phyloP scores from a whole-genome alignment of 37 sponge, comb jelly and placozoan species.

The Axinella damicornis region DNA sequence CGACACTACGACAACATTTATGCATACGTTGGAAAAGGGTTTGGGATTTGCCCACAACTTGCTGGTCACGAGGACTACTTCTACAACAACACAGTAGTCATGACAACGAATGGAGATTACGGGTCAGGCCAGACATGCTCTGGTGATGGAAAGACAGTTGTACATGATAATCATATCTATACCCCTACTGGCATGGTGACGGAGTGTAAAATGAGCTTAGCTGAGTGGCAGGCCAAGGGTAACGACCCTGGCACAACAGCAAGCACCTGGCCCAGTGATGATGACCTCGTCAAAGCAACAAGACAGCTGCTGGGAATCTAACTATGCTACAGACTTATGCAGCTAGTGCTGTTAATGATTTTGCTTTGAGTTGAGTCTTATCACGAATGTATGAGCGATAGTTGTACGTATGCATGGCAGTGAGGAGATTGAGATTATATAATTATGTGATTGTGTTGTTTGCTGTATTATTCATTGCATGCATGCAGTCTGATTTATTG shows the following conservation, averaged over 20 bases:
- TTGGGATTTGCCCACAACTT: conserved; percentile 24
- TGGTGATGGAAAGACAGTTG: conserved; percentile 35
- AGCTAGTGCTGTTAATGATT: no score
- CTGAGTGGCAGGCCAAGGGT: conserved; percentile 51
- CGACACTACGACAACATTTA: conserved; percentile 50
- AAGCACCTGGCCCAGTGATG: conserved; percentile 20
- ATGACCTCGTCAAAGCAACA: conserved; percentile 12
- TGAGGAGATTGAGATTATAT: no score
- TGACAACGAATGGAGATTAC: conserved; percentile 35
- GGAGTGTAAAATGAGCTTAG: conserved; percentile 40
- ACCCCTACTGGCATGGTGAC: conserved; percentile 55
- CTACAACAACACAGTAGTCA: conserved; percentile 45
- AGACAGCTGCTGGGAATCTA: no score
- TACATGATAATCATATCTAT: conserved; percentile 48
- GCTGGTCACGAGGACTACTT: conserved; percentile 41
- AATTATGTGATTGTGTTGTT: no score
- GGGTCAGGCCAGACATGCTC: conserved; percentile 17
- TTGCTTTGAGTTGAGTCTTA: no score
- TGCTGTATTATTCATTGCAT: no score
- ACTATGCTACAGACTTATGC: no score
- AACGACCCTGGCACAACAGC: conserved; percentile 54
- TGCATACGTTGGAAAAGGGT: conserved; percentile 46
- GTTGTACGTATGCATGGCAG: no score
- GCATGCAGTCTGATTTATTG: no score
- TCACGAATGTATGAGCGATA: no score